A percentile compares a stretch with the other conserved stretches of the same genome.
Conservation (phyloP, 2,888 invertebrate genomes). For the Lacanobia oleracea region DNA sequence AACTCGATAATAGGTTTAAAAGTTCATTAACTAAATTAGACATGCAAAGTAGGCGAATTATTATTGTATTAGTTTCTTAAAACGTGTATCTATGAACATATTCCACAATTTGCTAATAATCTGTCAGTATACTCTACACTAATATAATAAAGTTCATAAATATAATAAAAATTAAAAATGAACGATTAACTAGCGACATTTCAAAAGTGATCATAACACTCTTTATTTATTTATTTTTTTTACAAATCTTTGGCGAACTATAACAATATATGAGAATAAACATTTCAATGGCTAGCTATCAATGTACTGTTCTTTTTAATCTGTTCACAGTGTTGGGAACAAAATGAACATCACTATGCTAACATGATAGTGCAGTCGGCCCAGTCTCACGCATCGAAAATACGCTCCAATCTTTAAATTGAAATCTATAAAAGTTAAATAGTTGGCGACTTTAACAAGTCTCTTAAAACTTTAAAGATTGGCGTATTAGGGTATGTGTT, state of each 20-base stretch:
- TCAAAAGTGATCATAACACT: slow-evolving; percentile 83
- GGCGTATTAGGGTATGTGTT: slow-evolving; percentile 20
- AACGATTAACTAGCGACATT: slow-evolving; percentile 84
- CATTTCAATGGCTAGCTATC: slow-evolving; percentile 72
- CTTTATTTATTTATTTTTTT: slow-evolving; percentile 82
- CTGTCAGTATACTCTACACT: slow-evolving; percentile 67
- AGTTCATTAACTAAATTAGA: slow-evolving; percentile 82
- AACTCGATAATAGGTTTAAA: slow-evolving; percentile 86
- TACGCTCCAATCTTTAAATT: slow-evolving; percentile 44
- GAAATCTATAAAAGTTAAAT: slow-evolving; percentile 61
- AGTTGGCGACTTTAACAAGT: slow-evolving; percentile 49
- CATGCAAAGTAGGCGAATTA: slow-evolving; percentile 88
- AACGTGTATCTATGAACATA: slow-evolving; percentile 80
- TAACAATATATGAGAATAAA: slow-evolving; percentile 87
- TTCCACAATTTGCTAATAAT: slow-evolving; percentile 69
- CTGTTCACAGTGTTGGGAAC: slow-evolving; percentile 62
- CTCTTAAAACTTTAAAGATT: slow-evolving; percentile 47
- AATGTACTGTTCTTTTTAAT: slow-evolving; percentile 63
- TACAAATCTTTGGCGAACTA: slow-evolving; percentile 88
- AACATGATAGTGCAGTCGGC: slow-evolving; percentile 30
- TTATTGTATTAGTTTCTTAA: slow-evolving; percentile 87
- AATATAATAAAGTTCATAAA: slow-evolving; percentile 61
- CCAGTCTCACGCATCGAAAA: slow-evolving; percentile 47
- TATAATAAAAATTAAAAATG: slow-evolving; percentile 76
- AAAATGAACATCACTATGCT: slow-evolving; percentile 44